A percentile compares a stretch with the other conserved stretches of the same genome.
These are phyloP conservation scores for Lasius fuliginosus DNA, from an alignment of 2,888 invertebrate species.

Conservation along the genomic window DNA sequence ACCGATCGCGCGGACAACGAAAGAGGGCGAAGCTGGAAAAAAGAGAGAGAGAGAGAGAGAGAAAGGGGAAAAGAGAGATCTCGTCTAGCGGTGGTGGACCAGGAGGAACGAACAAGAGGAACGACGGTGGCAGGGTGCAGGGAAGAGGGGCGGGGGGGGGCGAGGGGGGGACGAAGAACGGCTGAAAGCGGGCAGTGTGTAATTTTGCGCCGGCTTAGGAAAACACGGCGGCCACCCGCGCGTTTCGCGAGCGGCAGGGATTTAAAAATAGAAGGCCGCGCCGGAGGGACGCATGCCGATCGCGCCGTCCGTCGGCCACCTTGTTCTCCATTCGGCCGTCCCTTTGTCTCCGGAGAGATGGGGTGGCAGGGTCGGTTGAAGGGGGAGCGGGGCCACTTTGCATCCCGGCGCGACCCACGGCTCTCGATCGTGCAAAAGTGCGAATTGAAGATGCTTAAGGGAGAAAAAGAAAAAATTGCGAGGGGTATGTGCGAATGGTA, in stretches of 20 bases:
- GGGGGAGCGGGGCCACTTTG: slow-evolving; percentile 70
- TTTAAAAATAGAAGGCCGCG: slow-evolving; percentile 84
- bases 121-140: slow-evolving; percentile 22
- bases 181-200: slow-evolving; percentile 83
- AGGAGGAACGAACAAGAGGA: slow-evolving; percentile 41
- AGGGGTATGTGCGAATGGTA: background rate
- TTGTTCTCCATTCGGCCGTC: slow-evolving; percentile 74
- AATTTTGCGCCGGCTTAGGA: slow-evolving; percentile 86
- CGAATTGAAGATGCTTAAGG: slow-evolving; percentile 26
- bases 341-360: slow-evolving; percentile 78
- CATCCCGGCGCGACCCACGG: slow-evolving; percentile 53
- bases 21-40: slow-evolving; percentile 13
- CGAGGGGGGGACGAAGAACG: slow-evolving; percentile 46
- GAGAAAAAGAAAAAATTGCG: background rate
- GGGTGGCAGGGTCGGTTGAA: background rate
- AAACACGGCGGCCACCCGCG: slow-evolving; percentile 86
- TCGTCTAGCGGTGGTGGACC: slow-evolving; percentile 65
- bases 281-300: slow-evolving; percentile 65
- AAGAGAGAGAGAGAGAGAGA: slow-evolving; percentile 13
- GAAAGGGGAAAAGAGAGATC: slow-evolving; percentile 50
- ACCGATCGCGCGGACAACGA: slow-evolving; percentile 40
- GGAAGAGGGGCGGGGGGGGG: slow-evolving; percentile 16
- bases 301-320: slow-evolving; percentile 73
- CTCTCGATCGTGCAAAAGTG: slow-evolving; percentile 41
- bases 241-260: slow-evolving; percentile 83